Base-by-base conservation (phyloP, 2,113 vertebrate species). In the Gavialis gangeticus region DNA sequence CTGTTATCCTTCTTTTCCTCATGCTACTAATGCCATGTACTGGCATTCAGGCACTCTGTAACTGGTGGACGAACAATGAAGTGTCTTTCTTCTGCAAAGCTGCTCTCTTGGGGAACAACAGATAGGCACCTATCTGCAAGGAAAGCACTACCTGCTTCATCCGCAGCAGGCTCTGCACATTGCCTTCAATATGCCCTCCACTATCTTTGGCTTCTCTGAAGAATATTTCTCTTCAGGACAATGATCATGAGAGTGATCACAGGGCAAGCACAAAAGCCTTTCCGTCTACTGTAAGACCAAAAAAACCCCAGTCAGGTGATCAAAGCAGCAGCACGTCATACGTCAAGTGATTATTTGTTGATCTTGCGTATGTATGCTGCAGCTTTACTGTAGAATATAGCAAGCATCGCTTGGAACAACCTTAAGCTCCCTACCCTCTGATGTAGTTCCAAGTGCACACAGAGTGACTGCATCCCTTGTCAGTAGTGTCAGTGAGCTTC, bases 1-100 rank as follows among this genome's bases (percentile, higher is more conserved):
- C 58, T 69, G 82, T 84, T 90, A 59, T 34, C 59, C 57, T 59
- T 88, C 59, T 96, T 56, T 95, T 89, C 75, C 13, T 81, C 85
- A 15, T 85, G 59, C 91, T 90, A 84, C 73, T 96, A 85, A 75
- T 90, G 60, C 77, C 88, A 12, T 67, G 66, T 60, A 88, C 58
- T 80, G 62, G 66, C 58, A 71, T 30, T 60, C 69, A n/a, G 78
- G 81, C 79, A 83, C 46, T 63, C 85, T 78, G 69, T 10, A 94
- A 67, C 85, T 89, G 1, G 4, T 75, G 67, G 88, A 85, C 56
- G 75, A 89, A 95, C 76, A 91, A 79, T 0, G 25, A 89, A 94
- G 82, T 85, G 93, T 64, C 91, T 93, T 54, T 54, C n/a, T 86
- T 64, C n/a, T 30, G 2, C 27, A 28, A 91, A 96, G 59, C 2